A percentile compares a stretch with the other conserved stretches of the same genome.
Conservation (phyloP, 1,140 invertebrate genomes). For the Penaeus chinensis region DNA sequence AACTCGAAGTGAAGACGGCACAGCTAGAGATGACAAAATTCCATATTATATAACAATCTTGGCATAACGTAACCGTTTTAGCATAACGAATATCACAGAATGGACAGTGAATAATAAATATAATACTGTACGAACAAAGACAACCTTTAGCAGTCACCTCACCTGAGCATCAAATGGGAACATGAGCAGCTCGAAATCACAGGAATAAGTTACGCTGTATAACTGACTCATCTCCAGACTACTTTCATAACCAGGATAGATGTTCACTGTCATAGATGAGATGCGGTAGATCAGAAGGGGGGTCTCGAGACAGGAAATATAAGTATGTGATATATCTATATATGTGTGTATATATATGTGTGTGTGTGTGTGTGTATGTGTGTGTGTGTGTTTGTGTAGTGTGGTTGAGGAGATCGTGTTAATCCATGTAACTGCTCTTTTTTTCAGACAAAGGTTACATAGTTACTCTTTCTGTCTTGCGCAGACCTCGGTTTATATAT, state of each 20-base stretch:
- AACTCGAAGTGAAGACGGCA: constrained; percentile 24
- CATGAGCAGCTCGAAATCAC: constrained; percentile 53
- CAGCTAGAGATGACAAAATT: constrained; percentile 9
- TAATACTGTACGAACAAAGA: not conserved
- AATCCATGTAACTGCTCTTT: too few relatives aligned
- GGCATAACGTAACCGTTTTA: too few relatives aligned
- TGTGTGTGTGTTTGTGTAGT: not conserved
- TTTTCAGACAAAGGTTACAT: too few relatives aligned
- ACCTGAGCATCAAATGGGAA: constrained; percentile 51
- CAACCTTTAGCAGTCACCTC: not conserved
- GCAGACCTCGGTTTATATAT: too few relatives aligned
- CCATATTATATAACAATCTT: too few relatives aligned
- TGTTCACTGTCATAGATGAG: constrained; percentile 24
- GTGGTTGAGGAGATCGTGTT: too few relatives aligned
- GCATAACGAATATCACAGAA: not conserved
- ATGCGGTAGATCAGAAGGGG: not conserved
- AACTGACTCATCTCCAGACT: constrained; percentile 46
- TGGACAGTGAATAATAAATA: not conserved
- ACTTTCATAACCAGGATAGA: constrained; percentile 39
- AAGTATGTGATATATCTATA: constrained; percentile 17
- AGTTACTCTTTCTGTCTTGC: too few relatives aligned
- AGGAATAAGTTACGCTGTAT: constrained; percentile 47
- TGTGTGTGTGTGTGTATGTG: not conserved
- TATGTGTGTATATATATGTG: constrained; percentile 27
- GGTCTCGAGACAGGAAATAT: not conserved